A percentile compares a stretch with the other conserved stretches of the same genome.
These are phyloP conservation scores for Archaeoteleia sp. DNA, from an alignment of 2,888 invertebrate species.

Conservation along the genomic window DNA sequence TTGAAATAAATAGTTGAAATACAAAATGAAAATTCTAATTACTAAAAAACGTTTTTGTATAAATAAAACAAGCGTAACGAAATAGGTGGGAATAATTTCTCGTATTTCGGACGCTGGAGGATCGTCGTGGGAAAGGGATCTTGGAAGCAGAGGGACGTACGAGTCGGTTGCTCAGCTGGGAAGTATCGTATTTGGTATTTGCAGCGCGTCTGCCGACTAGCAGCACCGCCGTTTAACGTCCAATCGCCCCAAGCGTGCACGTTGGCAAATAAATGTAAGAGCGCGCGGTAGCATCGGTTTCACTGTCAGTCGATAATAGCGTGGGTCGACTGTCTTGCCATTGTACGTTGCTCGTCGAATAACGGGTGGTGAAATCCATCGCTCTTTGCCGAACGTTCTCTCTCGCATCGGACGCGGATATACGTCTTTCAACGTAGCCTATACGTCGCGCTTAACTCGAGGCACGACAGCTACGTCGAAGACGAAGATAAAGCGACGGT, in stretches of 20 bases:
- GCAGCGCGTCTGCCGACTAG: constrained; percentile 18
- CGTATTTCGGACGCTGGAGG: constrained; percentile 23
- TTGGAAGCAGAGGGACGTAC: constrained; percentile 10
- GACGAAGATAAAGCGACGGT: no score
- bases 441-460: no score
- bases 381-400: constrained; percentile 14
- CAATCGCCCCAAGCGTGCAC: constrained; percentile 26
- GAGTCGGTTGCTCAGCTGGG: constrained; percentile 33
- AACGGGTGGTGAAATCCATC: constrained; percentile 26
- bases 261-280: constrained; percentile 38
- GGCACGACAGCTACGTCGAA: no score
- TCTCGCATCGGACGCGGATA: no score
- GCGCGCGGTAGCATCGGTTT: constrained; percentile 49
- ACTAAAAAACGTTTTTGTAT: no score
- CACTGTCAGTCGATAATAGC: constrained; percentile 57
- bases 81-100: constrained; percentile 3
- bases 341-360: constrained; percentile 52
- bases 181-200: constrained; percentile 21
- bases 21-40: neutral
- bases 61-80: no score
- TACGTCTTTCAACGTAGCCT: no score
- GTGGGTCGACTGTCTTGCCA: constrained; percentile 54
- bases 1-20: no score
- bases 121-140: constrained; percentile 31
- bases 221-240: constrained; percentile 26